Percentiles rank a stretch among this genome's conserved stretches.
These are phyloP conservation scores for Tenualosa ilisha DNA, from an alignment of 2,797 vertebrate genomes.

Conservation along the genomic window DNA sequence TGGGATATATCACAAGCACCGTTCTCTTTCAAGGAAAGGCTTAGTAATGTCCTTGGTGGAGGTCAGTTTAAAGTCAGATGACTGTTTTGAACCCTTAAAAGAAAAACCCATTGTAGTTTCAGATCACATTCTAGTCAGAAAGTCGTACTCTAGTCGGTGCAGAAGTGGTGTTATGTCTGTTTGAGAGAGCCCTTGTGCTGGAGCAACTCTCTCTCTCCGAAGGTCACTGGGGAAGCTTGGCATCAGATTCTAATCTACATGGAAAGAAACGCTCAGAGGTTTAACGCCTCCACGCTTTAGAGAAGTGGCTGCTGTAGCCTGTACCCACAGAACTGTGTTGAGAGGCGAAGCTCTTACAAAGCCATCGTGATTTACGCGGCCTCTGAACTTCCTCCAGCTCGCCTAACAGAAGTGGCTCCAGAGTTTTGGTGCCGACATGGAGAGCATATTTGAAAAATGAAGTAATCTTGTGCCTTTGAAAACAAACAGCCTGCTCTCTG, in stretches of 20 bases:
- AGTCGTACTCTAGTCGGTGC: background rate
- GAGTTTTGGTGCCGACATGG: background rate
- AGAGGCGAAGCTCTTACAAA: background rate
- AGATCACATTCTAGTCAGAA: background rate
- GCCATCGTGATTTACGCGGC: background rate
- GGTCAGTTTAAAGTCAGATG: background rate
- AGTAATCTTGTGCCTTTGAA: background rate
- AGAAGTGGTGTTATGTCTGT: background rate
- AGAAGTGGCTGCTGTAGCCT: background rate
- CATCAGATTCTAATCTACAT: background rate
- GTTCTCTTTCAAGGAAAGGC: slow-evolving; percentile 5
- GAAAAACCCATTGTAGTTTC: background rate
- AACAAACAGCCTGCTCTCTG: background rate
- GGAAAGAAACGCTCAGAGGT: background rate
- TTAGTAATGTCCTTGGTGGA: slow-evolving; percentile 12
- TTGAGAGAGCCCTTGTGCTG: background rate
- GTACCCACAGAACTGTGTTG: background rate
- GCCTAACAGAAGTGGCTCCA: background rate
- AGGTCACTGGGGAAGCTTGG: background rate
- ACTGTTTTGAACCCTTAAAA: background rate
- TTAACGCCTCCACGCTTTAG: background rate
- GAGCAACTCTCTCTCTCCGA: background rate
- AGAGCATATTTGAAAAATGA: background rate
- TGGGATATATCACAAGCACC: background rate
- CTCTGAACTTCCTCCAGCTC: background rate